Evolutionary conservation across 2,113 vertebrate species (phyloP).

Genomic region (Typhlomys cinereus): DNA sequence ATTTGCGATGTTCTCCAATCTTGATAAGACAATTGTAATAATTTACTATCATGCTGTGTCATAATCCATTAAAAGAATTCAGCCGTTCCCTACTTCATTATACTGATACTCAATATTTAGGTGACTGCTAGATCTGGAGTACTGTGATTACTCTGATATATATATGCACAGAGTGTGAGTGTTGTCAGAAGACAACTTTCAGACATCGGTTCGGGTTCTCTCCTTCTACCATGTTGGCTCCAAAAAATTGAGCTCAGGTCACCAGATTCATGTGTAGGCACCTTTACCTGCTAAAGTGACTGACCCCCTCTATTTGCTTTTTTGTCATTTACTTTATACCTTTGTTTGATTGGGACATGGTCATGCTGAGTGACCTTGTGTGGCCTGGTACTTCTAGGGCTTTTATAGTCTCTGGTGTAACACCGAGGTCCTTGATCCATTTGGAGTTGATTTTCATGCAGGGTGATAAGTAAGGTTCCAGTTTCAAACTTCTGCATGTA

Average conservation of each 20-base stretch:
- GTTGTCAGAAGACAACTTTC: too few relatives aligned
- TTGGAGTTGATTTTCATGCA: too few relatives aligned
- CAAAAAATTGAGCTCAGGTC: too few relatives aligned
- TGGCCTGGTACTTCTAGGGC: background rate
- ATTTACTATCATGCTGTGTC: constrained; percentile 17
- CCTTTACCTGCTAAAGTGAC: too few relatives aligned
- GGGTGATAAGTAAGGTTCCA: too few relatives aligned
- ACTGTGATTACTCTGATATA: background rate
- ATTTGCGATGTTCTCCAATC: constrained; percentile 25
- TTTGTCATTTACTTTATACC: background rate
- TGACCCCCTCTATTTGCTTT: background rate
- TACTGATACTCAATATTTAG: constrained; percentile 8
- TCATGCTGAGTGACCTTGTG: background rate
- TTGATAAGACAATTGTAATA: background rate
- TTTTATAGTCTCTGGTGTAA: too few relatives aligned
- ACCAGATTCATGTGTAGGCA: too few relatives aligned
- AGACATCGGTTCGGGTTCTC: too few relatives aligned
- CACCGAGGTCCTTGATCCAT: too few relatives aligned
- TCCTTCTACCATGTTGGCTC: too few relatives aligned
- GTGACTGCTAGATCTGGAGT: constrained; percentile 13
- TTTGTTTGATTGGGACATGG: background rate
- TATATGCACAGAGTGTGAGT: too few relatives aligned
- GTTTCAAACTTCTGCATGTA: too few relatives aligned
- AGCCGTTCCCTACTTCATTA: background rate
- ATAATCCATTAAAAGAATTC: constrained; percentile 28